Evolutionary conservation across 2,797 vertebrate genomes (phyloP).

Genomic region (Mormyrus proboscirostris): DNA sequence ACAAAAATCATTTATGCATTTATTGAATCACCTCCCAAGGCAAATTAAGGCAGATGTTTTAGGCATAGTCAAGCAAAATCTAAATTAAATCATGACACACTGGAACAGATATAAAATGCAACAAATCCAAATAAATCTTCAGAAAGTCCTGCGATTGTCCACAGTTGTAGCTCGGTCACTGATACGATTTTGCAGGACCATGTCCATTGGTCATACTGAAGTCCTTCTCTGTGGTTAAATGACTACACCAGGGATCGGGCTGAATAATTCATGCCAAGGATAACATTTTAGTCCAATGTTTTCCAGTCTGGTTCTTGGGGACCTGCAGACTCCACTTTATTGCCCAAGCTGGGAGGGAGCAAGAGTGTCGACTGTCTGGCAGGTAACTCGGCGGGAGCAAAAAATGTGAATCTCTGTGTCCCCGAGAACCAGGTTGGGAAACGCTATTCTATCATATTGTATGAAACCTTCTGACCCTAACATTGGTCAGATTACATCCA

Average conservation of each 20-base stretch:
- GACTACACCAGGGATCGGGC: neutral
- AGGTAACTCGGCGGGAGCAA: too few relatives aligned
- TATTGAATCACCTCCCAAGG: neutral
- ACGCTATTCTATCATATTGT: neutral
- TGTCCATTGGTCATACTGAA: neutral
- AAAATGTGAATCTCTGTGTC: neutral
- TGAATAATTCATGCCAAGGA: constrained; percentile 13
- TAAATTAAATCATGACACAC: neutral
- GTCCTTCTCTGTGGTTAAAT: neutral
- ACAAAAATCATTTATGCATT: neutral
- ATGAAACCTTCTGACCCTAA: neutral
- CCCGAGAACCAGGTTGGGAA: neutral
- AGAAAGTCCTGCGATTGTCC: neutral
- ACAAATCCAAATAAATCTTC: neutral
- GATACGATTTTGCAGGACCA: neutral
- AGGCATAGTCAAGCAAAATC: neutral
- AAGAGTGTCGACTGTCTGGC: neutral
- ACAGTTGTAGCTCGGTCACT: neutral
- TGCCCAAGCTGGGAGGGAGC: neutral
- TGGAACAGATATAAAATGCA: neutral
- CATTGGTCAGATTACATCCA: constrained; percentile 28
- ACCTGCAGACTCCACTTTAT: neutral
- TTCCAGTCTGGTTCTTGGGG: neutral
- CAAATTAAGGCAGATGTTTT: constrained; percentile 17
- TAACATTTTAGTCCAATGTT: neutral